Evolutionary conservation across 2,113 vertebrate genomes (phyloP).

Genomic region (Micronisus gabar): DNA sequence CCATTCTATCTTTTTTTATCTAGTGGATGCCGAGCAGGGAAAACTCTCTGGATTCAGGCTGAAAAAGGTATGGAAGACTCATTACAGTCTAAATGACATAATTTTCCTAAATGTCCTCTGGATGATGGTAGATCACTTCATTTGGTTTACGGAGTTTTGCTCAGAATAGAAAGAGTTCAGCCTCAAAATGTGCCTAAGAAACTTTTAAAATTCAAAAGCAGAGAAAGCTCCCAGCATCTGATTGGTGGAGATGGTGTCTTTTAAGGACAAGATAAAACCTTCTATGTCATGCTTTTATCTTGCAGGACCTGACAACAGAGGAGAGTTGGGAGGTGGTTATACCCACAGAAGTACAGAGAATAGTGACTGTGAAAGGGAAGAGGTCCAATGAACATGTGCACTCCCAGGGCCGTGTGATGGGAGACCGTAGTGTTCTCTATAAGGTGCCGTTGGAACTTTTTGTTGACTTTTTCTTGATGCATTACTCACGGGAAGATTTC

Average conservation of each 20-base stretch:
- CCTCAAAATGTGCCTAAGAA: accelerated
- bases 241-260: neutral
- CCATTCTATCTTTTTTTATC: constrained; percentile 89
- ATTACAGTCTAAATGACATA: neutral
- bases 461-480: neutral
- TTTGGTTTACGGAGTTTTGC: neutral
- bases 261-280: neutral
- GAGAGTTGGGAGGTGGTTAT: constrained; percentile 90
- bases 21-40: constrained; percentile 86
- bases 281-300: accelerated
- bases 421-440: constrained; percentile 96
- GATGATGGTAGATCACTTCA: neutral
- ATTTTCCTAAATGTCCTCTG: neutral
- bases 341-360: constrained; percentile 86
- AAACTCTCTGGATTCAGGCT: constrained; percentile 88
- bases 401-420: constrained; percentile 97
- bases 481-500: neutral
- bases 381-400: constrained; percentile 92
- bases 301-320: constrained; percentile 89
- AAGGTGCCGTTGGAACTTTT: constrained; percentile 75
- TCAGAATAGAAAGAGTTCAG: neutral
- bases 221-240: neutral
- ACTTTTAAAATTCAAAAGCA: neutral
- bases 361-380: constrained; percentile 90
- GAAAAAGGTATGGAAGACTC: constrained; percentile 75